Evolutionary conservation across 2,888 invertebrate species (phyloP), one percentile per base, ranked within the genome.

Genomic region (Abrostola tripartita): DNA sequence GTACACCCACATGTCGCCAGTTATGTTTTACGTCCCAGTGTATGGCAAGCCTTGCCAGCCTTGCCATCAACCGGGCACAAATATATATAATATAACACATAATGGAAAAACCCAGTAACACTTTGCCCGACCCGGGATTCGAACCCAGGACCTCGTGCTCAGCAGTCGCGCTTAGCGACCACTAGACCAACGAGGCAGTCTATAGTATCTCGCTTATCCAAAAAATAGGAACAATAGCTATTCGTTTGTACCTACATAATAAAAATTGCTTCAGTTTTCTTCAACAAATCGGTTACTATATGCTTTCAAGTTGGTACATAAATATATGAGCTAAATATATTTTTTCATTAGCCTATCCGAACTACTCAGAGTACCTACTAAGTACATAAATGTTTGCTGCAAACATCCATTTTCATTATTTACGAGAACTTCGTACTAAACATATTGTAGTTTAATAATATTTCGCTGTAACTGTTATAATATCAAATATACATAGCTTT

Each of bases 321-420:
- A 24, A 44, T 7, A 44, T 12, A 12, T 24, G 44, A 44, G 7
- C 6, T 42, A 44, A 44, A 12, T 14, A n/a, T 12, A 12, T 12
- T 44, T 44, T 44, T 44, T 44, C 14, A 14, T 44, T 44, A 14
- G 44, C 1, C 14, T 14, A 44, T 14, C 44, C 4, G 14, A 44
- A 44, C 44, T 44, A 44, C 14, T 44, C 44, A 7, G 12, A 44
- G 12, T 6, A 8, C 5, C 44, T 8, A 44, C 24, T 44, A 12
- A n/a, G n/a, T n/a, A n/a, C n/a, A n/a, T n/a, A n/a, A 12, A 44
- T 44, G 14, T 44, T 44, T 44, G 44, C 14, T 14, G 14, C 12
- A 12, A 44, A 44, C 8, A 8, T 14, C 14, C 44, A 44, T 44
- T 44, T 42, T 44, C 44, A 44, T 42, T 42, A 42, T 42, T 42